phyloP scores from a whole-genome alignment of 2,797 vertebrate species.

The Argyrosomus regius region DNA sequence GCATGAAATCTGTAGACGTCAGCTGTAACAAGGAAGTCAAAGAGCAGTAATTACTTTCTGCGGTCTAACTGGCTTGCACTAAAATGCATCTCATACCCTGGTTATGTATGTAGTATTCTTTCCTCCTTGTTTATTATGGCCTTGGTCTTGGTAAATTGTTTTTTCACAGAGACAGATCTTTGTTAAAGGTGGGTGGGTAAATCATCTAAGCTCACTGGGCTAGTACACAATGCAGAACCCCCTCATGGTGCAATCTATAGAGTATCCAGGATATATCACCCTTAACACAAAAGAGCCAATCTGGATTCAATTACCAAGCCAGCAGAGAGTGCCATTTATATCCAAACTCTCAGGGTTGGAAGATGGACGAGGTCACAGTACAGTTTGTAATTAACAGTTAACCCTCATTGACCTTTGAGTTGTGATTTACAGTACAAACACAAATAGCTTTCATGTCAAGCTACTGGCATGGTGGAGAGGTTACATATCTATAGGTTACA shows the following conservation, averaged over 20 bases:
- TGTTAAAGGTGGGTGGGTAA: constrained; percentile 68
- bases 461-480: constrained; percentile 1
- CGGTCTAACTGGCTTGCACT: constrained; percentile 13
- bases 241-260: constrained; percentile 51
- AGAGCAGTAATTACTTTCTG: constrained; percentile 42
- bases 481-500: constrained; percentile 6
- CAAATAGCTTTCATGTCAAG: constrained; percentile 39
- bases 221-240: constrained; percentile 51
- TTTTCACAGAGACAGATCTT: constrained; percentile 61
- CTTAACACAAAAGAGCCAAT: constrained; percentile 75
- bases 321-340: constrained; percentile 72
- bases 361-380: constrained; percentile 69
- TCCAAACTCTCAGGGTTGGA: constrained; percentile 62
- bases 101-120: constrained; percentile 26
- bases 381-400: constrained; percentile 75
- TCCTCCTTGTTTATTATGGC: constrained; percentile 25
- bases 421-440: constrained; percentile 66
- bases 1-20: constrained; percentile 58
- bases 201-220: constrained; percentile 63
- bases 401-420: constrained; percentile 72
- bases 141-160: constrained; percentile 53
- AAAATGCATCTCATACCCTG: constrained; percentile 17
- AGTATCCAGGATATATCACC: constrained; percentile 66
- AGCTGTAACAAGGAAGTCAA: constrained; percentile 45
- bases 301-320: constrained; percentile 79